Conservation (phyloP, 1,140 invertebrate genomes). For the Lysiphlebus fabarum region DNA sequence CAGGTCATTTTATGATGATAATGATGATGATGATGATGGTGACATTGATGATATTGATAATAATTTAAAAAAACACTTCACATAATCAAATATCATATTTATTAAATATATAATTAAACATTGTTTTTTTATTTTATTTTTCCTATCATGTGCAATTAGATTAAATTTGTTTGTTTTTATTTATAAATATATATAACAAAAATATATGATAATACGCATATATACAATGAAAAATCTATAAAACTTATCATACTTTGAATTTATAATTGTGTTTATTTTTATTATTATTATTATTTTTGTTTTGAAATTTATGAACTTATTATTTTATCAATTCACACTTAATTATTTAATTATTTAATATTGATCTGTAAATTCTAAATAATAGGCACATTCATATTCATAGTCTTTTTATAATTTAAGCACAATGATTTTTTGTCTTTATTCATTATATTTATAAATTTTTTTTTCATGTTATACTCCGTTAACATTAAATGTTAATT, state of each 20-base stretch:
- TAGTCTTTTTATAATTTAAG: neutral
- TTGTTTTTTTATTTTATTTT: constrained; percentile 2
- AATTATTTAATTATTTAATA: too few species aligned
- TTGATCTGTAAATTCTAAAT: neutral
- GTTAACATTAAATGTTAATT: too few species aligned
- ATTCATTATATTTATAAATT: too few species aligned
- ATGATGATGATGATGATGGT: too few species aligned
- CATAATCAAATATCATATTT: neutral
- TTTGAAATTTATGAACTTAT: constrained; percentile 3
- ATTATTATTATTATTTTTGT: constrained; percentile 9
- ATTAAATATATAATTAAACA: constrained; percentile 5
- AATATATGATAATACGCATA: constrained; percentile 42
- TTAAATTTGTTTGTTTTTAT: constrained; percentile 27
- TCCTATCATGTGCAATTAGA: constrained; percentile 30
- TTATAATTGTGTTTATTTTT: constrained; percentile 9
- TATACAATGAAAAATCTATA: constrained; percentile 49
- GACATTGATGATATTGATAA: too few species aligned
- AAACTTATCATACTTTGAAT: constrained; percentile 36
- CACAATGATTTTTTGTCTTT: constrained; percentile 1
- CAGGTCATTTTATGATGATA: too few species aligned
- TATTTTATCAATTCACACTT: too few species aligned
- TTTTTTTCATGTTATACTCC: neutral
- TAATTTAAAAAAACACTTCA: too few species aligned
- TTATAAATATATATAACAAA: constrained; percentile 45
- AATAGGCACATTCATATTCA: constrained; percentile 19